These are phyloP conservation scores for Dendrolimus pini DNA, from an alignment of 2,888 invertebrate genomes.

Conservation along the genomic window DNA sequence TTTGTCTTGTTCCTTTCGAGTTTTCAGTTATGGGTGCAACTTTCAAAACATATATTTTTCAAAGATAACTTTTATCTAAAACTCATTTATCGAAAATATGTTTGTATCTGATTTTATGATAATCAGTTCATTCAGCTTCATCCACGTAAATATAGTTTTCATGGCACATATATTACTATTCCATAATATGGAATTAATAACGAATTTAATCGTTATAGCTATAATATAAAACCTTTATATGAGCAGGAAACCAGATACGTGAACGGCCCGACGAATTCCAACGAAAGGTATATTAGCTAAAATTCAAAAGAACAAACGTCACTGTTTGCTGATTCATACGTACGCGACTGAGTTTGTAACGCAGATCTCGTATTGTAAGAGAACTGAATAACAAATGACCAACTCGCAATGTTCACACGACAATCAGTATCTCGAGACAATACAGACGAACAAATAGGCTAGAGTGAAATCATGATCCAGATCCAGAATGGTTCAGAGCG, in stretches of 20 bases:
- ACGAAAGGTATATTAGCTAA: background rate
- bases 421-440: conserved; percentile 47
- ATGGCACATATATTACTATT: too few relatives aligned
- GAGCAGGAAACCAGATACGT: background rate
- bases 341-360: conserved; percentile 46
- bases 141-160: too few relatives aligned
- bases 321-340: conserved; percentile 40
- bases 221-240: too few relatives aligned
- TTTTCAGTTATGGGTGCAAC: too few relatives aligned
- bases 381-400: conserved; percentile 60
- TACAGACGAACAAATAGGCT: conserved; percentile 43
- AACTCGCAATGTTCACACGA: conserved; percentile 51
- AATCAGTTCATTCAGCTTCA: too few relatives aligned
- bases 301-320: conserved; percentile 10
- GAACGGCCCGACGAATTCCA: background rate
- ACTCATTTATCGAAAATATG: too few relatives aligned
- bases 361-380: conserved; percentile 18
- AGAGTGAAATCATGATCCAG: conserved; percentile 60
- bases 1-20: too few relatives aligned
- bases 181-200: too few relatives aligned
- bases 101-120: too few relatives aligned
- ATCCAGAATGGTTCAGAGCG: conserved; percentile 48
- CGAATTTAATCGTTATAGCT: too few relatives aligned
- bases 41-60: too few relatives aligned
- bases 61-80: too few relatives aligned